Evolutionary conservation across 2,888 invertebrate species (phyloP), one percentile per base, ranked within the genome.

Genomic region (Netelia melanura): DNA sequence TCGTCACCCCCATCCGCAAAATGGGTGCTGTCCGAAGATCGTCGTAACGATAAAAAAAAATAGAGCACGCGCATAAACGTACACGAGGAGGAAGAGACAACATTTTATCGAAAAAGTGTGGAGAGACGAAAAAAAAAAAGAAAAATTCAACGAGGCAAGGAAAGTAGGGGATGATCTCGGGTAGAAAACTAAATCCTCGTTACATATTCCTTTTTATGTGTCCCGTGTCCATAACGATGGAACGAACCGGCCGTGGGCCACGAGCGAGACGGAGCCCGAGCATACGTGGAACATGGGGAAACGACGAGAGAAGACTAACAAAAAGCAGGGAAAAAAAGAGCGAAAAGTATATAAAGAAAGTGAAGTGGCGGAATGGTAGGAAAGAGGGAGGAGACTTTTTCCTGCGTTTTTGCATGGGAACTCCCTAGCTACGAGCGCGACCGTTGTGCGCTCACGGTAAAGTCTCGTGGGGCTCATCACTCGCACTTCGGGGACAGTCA

Each of bases 191-290:
- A 92, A 93, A 92, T 93, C 62, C 79, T 93, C 93, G 91, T 93
- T 93, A 92, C 91, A 91, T 93, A 93, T 93, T 93, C 93, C 91
- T 91, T 93, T 93, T 93, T 93, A 93, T 92, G 92, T 90, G 90
- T 89, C 89, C 88, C 89, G 83, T 85, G 89, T 81, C 91, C 90
- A 92, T 92, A 92, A 93, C 86, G 88, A 48, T 89, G 88, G 88
- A 89, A 87, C 86, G 86, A 89, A 87, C 86, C 85, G 86, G 61
- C 23, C 67, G 81, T 77, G 84, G 84, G 80, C 82, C 79, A 80
- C 30, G 75, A 43, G 65, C 56, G 54, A 62, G 76, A 62, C 21
- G 25, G 61, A 82, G 23, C 70, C 5, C 54, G 72, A 78, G 75
- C 48, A 52, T 54, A 11, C 11, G 54, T 74, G 61, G n/a, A 61